Base-by-base conservation (phyloP, 2,113 vertebrate genomes). In the Chloropsis cyanopogon region DNA sequence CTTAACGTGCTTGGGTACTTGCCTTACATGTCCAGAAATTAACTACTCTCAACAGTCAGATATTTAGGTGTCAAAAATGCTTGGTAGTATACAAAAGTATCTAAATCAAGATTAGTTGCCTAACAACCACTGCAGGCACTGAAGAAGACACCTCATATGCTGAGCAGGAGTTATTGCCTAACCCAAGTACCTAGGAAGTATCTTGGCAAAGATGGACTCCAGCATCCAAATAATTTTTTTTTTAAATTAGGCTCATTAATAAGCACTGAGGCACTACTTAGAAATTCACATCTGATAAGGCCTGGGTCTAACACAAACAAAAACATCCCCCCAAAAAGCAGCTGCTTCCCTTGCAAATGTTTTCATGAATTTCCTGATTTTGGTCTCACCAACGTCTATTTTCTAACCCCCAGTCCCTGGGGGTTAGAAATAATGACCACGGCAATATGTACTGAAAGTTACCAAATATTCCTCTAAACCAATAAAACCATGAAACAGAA, bases 41-140 rank as follows among this genome's bases (percentile, higher is more conserved):
- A 52, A 49, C 41, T 18, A 21, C 84, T 87, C 22, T 70, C 57
- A 37, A 60, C 16, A 89, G 52, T 57, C 70, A 84, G 53, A 82
- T 91, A 84, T 76, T 78, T 82, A 91, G 86, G 68, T 86, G 82
- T 82, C 68, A 90, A 66, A 95, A 94, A 80, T 17, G 12, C 54
- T 66, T 71, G 50, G 57, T 95, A 33, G 41, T 82, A 76, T 92
- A 87, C 84, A 76, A 60, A 88, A 92, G 31, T 46, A 14, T 89
- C 72, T 86, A 81, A 81, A 90, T 92, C 70, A 72, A 92, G 86
- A 35, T 76, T 59, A 81, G 94, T 73, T 92, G 91, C 91, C 82
- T 90, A 83, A 94, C 79, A 91, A 91, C 83, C 72, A 68, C 68
- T n/a, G 56, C 60, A 59, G 39, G 60, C 68, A 13, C 49, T 82